A percentile compares a stretch with the other conserved stretches of the same genome.
Evolutionary conservation across 2,888 invertebrate species (phyloP).

Genomic region (Boloria euphrosyne): DNA sequence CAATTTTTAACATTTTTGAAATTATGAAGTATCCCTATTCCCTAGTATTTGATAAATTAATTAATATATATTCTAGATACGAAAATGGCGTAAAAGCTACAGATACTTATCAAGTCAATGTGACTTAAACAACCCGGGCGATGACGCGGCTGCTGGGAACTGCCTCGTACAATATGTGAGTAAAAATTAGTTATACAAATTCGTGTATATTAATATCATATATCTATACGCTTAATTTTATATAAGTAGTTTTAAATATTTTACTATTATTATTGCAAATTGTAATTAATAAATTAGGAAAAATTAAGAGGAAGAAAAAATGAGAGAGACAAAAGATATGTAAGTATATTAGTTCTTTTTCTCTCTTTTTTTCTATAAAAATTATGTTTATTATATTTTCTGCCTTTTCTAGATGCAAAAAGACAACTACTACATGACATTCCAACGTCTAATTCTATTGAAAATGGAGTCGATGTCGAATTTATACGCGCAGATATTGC

Average conservation of each 20-base stretch:
- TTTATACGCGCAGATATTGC: slow-evolving; percentile 45
- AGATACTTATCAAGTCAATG: slow-evolving; percentile 56
- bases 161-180: slow-evolving; percentile 61
- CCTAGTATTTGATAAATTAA: no score
- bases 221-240: no score
- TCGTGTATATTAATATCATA: neutral
- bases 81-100: slow-evolving; percentile 62
- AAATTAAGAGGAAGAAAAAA: no score
- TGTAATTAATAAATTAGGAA: no score
- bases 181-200: slow-evolving; percentile 17
- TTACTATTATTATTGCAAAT: no score
- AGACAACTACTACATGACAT: slow-evolving; percentile 55
- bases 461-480: slow-evolving; percentile 52
- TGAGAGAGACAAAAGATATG: no score
- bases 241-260: no score
- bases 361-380: no score
- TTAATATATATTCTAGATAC: slow-evolving; percentile 49
- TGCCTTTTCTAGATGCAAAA: slow-evolving; percentile 53
- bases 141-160: slow-evolving; percentile 43
- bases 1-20: no score
- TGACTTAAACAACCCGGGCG: slow-evolving; percentile 46
- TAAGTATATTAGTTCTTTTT: no score
- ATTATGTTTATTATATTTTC: no score
- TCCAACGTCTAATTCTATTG: slow-evolving; percentile 55
- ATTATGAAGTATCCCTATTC: no score